Evolutionary conservation across 2,113 vertebrate species (phyloP), one percentile per base, ranked within the genome.

Genomic region (Xyrauchen texanus): DNA sequence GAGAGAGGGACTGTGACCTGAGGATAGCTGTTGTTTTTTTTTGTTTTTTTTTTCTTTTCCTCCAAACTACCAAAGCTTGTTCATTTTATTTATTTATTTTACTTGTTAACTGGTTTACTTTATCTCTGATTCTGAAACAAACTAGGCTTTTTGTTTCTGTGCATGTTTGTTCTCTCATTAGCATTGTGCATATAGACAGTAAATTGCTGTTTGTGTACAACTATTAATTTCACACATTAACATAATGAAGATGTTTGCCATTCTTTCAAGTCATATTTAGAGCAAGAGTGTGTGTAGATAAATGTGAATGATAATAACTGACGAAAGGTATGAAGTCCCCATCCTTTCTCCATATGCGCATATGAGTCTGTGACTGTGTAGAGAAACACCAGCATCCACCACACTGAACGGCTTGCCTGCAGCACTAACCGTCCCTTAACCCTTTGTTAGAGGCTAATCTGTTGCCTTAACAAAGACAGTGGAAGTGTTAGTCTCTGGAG

Each of bases 391-490:
- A 58, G 66, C 13, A 58, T 49, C 15, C 34, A 64, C 8, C 63
- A 78, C 57, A 64, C 44, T 44, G 62, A 73, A 46, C 63, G 46
- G 62, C 45, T 78, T 68, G 76, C 81, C 62, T 67, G 55, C 11
- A 45, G 69, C 44, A 42, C 64, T 58, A 64, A 61, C 71, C 76
- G 49, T 75, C 65, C 66, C 66, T 79, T 49, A 79, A 72, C 70
- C 69, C 58, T 57, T 75, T 78, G 81, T 82, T 75, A 55, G n/a
- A 12, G 53, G 58, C n/a, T 64, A 55, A 65, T 77, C 72, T 82
- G 70, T 78, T 55, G 76, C 58, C 47, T 73, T 49, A 63, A 66
- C 70, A 78, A 82, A 78, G 76, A 55, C 76, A 15, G 8, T 49
- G 58, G 64, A 57, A 61, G 61, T 75, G 60, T 62, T 57, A 16